Evolutionary conservation across 2,888 invertebrate species (phyloP).

Genomic region (Parelbella ahira): DNA sequence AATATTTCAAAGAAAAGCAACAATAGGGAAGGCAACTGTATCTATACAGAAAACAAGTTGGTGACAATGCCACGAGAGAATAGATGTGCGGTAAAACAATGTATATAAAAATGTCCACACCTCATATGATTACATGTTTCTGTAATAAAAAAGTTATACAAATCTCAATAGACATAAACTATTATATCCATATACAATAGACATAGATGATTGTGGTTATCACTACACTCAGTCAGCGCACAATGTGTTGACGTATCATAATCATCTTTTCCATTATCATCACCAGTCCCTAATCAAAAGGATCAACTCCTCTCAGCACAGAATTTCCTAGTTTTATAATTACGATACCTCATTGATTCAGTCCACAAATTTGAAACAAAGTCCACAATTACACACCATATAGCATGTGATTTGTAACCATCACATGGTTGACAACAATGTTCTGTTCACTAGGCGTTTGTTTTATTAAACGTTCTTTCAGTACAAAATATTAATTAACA

Average conservation of each 20-base stretch:
- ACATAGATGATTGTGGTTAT: slow-evolving; percentile 53
- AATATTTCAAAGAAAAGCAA: slow-evolving; percentile 18
- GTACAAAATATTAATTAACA: slow-evolving; percentile 76
- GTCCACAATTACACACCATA: slow-evolving; percentile 72
- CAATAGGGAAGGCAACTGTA: slow-evolving; percentile 14
- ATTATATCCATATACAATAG: slow-evolving; percentile 45
- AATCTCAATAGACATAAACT: slow-evolving; percentile 54
- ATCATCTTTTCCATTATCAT: slow-evolving; percentile 44
- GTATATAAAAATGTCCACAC: slow-evolving; percentile 71
- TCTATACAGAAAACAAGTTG: slow-evolving; percentile 36
- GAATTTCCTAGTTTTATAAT: slow-evolving; percentile 77
- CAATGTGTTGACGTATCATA: slow-evolving; percentile 51
- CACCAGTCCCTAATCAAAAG: slow-evolving; percentile 67
- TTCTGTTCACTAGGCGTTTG: slow-evolving; percentile 77
- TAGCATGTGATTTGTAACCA: slow-evolving; percentile 47
- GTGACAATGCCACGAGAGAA: slow-evolving; percentile 78
- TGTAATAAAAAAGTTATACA: slow-evolving; percentile 71
- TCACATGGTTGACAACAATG: slow-evolving; percentile 60
- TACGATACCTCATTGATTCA: slow-evolving; percentile 72
- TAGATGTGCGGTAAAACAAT: slow-evolving; percentile 67
- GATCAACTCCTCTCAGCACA: slow-evolving; percentile 79
- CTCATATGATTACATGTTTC: slow-evolving; percentile 65
- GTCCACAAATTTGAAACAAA: slow-evolving; percentile 79
- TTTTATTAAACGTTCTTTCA: slow-evolving; percentile 71
- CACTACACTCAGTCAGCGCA: slow-evolving; percentile 61